Conservation (phyloP, 2,797 vertebrate species). For the Cossypha caffra region DNA sequence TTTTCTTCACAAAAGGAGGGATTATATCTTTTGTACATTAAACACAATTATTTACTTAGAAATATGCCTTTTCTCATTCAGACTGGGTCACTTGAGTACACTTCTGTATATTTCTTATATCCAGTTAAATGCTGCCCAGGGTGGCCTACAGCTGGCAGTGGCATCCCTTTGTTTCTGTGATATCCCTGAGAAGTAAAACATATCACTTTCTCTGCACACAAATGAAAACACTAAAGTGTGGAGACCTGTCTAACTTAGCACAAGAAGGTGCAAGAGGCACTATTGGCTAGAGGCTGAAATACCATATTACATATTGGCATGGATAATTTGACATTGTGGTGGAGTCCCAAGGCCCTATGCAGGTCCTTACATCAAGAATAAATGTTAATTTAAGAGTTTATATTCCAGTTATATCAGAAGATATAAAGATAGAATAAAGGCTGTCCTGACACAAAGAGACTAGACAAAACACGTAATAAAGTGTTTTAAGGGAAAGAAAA, state of each 20-base stretch:
- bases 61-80: background rate
- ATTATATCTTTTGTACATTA: background rate
- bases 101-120: background rate
- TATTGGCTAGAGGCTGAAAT: background rate
- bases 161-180: background rate
- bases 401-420: background rate
- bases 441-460: background rate
- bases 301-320: accelerated
- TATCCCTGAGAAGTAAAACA: background rate
- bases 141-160: background rate
- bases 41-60: background rate
- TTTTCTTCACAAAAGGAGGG: background rate
- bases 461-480: conserved; percentile 23
- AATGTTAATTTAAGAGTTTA: background rate
- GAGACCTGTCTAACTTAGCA: background rate
- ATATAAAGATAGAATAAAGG: background rate
- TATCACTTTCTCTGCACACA: background rate
- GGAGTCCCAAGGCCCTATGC: background rate
- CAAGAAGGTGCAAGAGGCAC: background rate
- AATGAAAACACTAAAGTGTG: background rate
- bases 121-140: background rate
- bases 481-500: background rate
- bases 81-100: background rate
- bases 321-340: background rate
- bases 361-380: background rate